These are phyloP conservation scores for Hydrotaea diabolus DNA, from an alignment of 2,888 invertebrate genomes.

Conservation along the genomic window DNA sequence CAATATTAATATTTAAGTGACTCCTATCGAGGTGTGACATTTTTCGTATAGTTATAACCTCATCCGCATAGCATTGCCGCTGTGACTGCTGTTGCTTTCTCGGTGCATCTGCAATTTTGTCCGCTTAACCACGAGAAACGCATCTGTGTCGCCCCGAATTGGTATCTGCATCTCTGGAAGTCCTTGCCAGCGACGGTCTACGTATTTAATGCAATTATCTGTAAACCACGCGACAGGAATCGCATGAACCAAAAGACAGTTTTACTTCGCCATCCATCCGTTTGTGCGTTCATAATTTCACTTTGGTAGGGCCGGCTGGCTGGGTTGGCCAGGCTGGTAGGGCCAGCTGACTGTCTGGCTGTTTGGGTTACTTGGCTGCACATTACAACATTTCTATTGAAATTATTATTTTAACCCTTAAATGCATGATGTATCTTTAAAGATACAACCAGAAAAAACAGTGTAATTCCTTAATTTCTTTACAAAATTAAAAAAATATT, in stretches of 20 bases:
- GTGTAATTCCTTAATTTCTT: too few relatives aligned
- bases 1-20: background rate
- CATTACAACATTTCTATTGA: constrained; percentile 51
- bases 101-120: constrained; percentile 42
- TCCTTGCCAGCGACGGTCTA: constrained; percentile 1
- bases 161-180: background rate
- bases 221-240: constrained; percentile 37
- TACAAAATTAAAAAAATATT: too few relatives aligned
- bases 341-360: too few relatives aligned
- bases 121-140: background rate
- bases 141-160: background rate
- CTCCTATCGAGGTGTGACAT: constrained; percentile 42
- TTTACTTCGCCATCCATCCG: background rate
- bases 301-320: background rate
- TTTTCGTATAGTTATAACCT: constrained; percentile 21
- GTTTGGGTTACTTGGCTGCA: constrained; percentile 7
- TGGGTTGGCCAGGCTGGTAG: background rate
- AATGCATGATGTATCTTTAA: too few relatives aligned
- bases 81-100: background rate
- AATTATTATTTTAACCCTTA: constrained; percentile 64
- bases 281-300: background rate
- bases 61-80: background rate
- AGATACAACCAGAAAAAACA: too few relatives aligned
- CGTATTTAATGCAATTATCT: constrained; percentile 61
- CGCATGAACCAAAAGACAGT: background rate